Evolutionary conservation across 2,888 invertebrate genomes (phyloP), one percentile per base, ranked within the genome.

Genomic region (Folsomia manolachei): DNA sequence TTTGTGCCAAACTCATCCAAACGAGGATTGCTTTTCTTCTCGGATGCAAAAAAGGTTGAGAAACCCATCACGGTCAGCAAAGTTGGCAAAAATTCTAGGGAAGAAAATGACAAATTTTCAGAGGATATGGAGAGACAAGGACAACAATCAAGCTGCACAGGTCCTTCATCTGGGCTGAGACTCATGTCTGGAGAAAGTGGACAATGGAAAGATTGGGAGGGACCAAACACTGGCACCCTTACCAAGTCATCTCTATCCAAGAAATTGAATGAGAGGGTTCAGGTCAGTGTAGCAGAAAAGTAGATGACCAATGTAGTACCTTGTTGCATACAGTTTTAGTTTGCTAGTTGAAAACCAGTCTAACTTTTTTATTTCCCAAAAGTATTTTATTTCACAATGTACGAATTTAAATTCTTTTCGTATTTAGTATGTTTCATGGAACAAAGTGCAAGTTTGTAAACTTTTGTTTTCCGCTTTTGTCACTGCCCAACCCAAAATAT

Each of bases 1-100:
- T n/a, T n/a, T n/a, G n/a, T n/a, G n/a, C 19, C 19, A n/a, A 25
- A 11, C 63, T 27, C 19, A 26, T 2, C 27, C 14, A 63, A n/a
- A 63, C 26, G 25, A 24, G 24, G 62, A 62, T 62, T 62, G 56
- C 11, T 56, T 56, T 56, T 56, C 56, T n/a, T 21, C 56, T 56
- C 56, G 4, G 19, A 7, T 56, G 56, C 56, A 19, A 56, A 56
- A 56, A 56, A 56, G 21, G 18, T 21, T 62, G 62, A 2, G 14
- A 62, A 62, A 23, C 7, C 26, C 7, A n/a, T n/a, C n/a, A n/a
- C n/a, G n/a, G n/a, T n/a, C n/a, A n/a, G n/a, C n/a, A n/a, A n/a
- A 62, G 24, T 62, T 62, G 23, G 24, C 19, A 14, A 62, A 25
- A 7, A 62, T 7, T 23, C 14, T 2, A 62, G 62, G n/a, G 23